Percentiles rank a stretch among this genome's conserved stretches.
phyloP scores from a whole-genome alignment of 2,113 vertebrate genomes.

The Orientallactaga bullata region DNA sequence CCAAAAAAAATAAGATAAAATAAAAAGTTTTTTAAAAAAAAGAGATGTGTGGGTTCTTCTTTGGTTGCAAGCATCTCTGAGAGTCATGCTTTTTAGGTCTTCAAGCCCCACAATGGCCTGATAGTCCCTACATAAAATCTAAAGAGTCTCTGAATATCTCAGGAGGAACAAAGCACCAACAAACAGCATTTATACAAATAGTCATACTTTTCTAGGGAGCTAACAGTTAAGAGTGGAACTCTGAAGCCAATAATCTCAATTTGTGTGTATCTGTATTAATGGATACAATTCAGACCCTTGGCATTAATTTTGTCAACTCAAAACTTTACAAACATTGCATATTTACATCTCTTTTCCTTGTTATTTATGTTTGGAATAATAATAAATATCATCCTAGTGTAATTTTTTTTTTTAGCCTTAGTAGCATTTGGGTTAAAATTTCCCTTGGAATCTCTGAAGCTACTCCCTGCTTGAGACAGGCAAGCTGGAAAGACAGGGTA shows the following conservation, averaged over 20 bases:
- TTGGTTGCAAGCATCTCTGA: not conserved
- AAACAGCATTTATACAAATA: not conserved
- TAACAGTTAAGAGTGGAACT: constrained; percentile 26
- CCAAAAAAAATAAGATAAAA: too few relatives aligned
- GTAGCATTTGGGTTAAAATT: not conserved
- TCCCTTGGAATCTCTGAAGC: constrained; percentile 10
- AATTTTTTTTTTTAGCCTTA: not conserved
- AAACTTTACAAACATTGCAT: not conserved
- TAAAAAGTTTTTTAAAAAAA: too few relatives aligned
- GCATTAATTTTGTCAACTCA: constrained; percentile 20
- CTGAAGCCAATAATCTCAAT: not conserved
- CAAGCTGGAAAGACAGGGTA: not conserved
- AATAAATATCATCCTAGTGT: not conserved
- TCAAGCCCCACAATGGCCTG: not conserved
- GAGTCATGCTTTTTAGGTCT: not conserved
- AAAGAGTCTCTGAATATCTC: not conserved
- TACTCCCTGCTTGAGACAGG: constrained; percentile 9
- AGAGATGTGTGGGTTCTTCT: too few relatives aligned
- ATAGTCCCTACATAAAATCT: not conserved
- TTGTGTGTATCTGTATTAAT: not conserved
- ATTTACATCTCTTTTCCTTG: not conserved
- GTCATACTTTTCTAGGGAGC: not conserved
- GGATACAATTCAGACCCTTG: constrained; percentile 5
- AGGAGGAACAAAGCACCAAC: not conserved
- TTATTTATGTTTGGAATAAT: constrained; percentile 45